Evolutionary conservation across 2,797 vertebrate species (phyloP).

Genomic region (Lepilemur septentrionalis): DNA sequence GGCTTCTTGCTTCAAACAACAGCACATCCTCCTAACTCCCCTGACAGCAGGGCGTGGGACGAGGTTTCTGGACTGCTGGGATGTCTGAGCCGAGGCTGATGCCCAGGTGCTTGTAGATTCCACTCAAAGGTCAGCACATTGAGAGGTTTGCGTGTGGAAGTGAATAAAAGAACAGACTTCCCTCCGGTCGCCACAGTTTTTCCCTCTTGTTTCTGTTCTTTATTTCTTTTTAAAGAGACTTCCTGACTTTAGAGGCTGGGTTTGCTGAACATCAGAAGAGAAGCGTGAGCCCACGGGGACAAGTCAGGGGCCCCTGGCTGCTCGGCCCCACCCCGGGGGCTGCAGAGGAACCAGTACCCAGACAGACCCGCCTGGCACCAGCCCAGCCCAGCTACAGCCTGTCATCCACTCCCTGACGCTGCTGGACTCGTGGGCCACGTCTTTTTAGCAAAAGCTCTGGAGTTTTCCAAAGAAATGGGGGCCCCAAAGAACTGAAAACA

Average conservation of each 20-base stretch:
- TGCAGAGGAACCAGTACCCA: background rate
- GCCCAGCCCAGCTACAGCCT: background rate
- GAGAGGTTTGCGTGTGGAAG: slow-evolving; percentile 37
- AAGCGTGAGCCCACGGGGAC: background rate
- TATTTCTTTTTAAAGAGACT: slow-evolving; percentile 67
- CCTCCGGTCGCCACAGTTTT: slow-evolving; percentile 12
- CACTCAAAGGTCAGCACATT: background rate
- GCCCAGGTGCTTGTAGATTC: background rate
- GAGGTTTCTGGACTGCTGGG: background rate
- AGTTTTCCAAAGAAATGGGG: background rate
- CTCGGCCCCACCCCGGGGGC: background rate
- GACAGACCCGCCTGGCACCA: too few species aligned
- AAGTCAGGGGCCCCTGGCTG: background rate
- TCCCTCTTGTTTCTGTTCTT: slow-evolving; percentile 69
- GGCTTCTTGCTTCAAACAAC: background rate
- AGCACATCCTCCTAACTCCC: background rate
- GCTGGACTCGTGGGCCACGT: background rate
- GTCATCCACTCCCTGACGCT: background rate
- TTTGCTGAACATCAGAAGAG: background rate
- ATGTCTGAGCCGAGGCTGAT: background rate
- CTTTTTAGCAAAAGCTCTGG: background rate
- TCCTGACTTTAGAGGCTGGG: background rate
- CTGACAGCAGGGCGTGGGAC: rapidly evolving
- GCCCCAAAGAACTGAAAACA: background rate
- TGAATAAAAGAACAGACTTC: slow-evolving; percentile 41